A percentile compares a stretch with the other conserved stretches of the same genome.
Evolutionary conservation across 2,888 invertebrate genomes (phyloP).

Genomic region (Drosophila macrospina): DNA sequence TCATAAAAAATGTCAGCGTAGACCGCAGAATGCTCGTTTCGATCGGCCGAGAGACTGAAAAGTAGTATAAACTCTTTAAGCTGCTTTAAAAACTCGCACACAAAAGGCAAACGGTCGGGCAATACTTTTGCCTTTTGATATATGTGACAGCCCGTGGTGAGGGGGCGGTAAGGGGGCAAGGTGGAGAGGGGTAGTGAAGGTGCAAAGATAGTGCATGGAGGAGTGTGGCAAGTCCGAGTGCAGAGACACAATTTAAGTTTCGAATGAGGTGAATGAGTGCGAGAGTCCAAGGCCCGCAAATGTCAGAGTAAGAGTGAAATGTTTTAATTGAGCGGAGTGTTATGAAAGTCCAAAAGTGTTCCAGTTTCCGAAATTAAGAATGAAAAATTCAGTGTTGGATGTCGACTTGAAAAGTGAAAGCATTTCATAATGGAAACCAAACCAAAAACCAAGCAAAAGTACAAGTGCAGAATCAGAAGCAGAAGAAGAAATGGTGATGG

Average conservation of each 20-base stretch:
- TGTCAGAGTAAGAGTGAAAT: slow-evolving; percentile 57
- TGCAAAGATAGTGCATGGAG: background rate
- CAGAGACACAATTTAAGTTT: slow-evolving; percentile 23
- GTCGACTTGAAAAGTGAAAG: slow-evolving; percentile 52
- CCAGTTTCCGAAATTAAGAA: slow-evolving; percentile 21
- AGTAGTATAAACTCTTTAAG: slow-evolving; percentile 57
- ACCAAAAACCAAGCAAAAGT: slow-evolving; percentile 12
- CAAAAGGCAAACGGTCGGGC: slow-evolving; percentile 35
- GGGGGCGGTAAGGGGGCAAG: background rate
- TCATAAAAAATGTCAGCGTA: slow-evolving; percentile 54
- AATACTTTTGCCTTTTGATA: slow-evolving; percentile 38
- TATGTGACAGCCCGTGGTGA: slow-evolving; percentile 27
- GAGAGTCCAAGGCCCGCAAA: slow-evolving; percentile 37
- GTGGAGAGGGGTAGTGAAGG: background rate
- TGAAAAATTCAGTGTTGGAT: slow-evolving; percentile 31
- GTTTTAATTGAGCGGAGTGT: slow-evolving; percentile 65
- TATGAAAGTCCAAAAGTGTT: slow-evolving; percentile 26
- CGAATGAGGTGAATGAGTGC: slow-evolving; percentile 7
- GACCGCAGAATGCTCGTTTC: slow-evolving; percentile 31
- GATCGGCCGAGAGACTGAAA: slow-evolving; percentile 1
- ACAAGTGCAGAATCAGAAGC: background rate
- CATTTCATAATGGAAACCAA: slow-evolving; percentile 52
- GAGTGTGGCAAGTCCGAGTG: slow-evolving; percentile 16
- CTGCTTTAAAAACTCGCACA: slow-evolving; percentile 46
- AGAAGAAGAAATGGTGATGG: background rate